A percentile compares a stretch with the other conserved stretches of the same genome.
These are phyloP conservation scores for Gobius niger DNA, from an alignment of 2,113 vertebrate genomes.

Conservation along the genomic window DNA sequence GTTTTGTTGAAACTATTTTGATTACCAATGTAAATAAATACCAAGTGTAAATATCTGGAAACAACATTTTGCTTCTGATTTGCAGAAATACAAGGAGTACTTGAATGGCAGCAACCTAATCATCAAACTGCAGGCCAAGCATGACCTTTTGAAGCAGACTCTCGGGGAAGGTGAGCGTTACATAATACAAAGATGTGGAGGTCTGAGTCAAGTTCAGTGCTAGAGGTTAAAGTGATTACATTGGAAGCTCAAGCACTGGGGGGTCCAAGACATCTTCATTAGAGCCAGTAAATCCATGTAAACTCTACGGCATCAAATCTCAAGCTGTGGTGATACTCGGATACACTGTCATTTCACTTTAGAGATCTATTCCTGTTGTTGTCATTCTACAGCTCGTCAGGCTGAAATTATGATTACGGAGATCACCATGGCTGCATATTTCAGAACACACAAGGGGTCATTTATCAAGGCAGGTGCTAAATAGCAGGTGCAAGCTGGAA, in stretches of 20 bases:
- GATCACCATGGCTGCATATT: no score
- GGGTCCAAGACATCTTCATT: neutral
- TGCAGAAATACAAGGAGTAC: constrained; percentile 97
- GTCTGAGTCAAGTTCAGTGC: neutral
- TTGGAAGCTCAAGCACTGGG: neutral
- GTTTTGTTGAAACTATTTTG: no score
- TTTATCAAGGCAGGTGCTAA: no score
- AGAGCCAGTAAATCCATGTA: neutral
- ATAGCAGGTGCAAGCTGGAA: no score
- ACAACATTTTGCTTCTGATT: constrained; percentile 25
- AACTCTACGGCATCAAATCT: neutral
- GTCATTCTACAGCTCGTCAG: neutral
- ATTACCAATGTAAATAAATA: no score
- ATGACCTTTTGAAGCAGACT: constrained; percentile 95
- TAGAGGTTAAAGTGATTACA: neutral
- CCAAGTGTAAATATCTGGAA: neutral
- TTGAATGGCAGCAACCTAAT: constrained; percentile 98
- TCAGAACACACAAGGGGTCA: no score
- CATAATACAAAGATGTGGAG: neutral
- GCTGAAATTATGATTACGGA: no score
- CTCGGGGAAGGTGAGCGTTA: constrained; percentile 91
- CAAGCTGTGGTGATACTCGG: neutral
- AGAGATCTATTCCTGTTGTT: neutral
- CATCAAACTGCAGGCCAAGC: constrained; percentile 96
- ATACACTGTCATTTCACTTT: neutral